Evolutionary conservation across 2,888 invertebrate species (phyloP).

Genomic region (Mimachlamys varia): DNA sequence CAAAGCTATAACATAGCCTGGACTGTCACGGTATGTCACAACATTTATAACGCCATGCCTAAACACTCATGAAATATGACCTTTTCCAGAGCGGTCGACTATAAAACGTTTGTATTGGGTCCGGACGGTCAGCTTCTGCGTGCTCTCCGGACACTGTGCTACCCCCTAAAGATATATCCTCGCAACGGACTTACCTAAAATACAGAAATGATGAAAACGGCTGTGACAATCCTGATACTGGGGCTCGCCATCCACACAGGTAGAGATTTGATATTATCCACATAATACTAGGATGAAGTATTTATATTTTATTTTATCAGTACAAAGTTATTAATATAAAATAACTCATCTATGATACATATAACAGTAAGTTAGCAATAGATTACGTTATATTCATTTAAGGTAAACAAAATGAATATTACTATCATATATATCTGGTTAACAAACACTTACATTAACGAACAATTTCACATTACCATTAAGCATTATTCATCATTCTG

Average conservation of each 20-base stretch:
- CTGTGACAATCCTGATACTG: neutral
- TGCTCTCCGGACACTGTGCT: neutral
- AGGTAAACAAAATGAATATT: too few relatives aligned
- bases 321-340: too few relatives aligned
- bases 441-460: neutral
- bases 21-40: neutral
- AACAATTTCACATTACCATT: too few relatives aligned
- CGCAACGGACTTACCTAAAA: neutral
- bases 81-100: neutral
- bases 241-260: neutral
- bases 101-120: neutral
- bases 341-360: too few relatives aligned
- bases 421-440: neutral
- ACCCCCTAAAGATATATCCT: neutral
- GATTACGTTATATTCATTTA: too few relatives aligned
- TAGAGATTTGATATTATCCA: neutral
- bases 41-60: neutral
- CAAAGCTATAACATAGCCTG: neutral
- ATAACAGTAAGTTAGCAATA: too few relatives aligned
- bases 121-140: neutral
- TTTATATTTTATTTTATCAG: too few relatives aligned
- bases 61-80: neutral
- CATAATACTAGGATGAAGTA: too few relatives aligned
- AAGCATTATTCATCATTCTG: too few relatives aligned
- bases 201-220: neutral